Base-by-base conservation (phyloP, 2,113 vertebrate species). In the Melanostigma gelatinosum region DNA sequence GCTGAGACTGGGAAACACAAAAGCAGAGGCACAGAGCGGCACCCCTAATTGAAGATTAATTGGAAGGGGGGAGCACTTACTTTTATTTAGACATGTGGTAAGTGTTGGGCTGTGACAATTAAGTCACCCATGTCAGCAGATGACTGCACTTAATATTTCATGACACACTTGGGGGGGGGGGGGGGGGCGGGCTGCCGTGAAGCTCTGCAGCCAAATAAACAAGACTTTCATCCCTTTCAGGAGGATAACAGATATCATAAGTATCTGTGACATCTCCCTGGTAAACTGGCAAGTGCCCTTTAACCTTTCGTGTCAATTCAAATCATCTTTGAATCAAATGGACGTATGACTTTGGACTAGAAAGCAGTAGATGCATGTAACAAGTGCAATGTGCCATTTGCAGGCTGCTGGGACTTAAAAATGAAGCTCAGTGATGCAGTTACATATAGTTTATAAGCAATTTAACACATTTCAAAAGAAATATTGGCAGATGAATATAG, bases 91-190 rank as follows among this genome's bases (percentile, higher is more conserved):
- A 93, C 93, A 94, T 94, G 91, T 94, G 93, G 92, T 85, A 82
- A 86, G 85, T 88, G 88, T 91, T 83, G 88, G 83, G 66, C 72
- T 58, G 88, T 76, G 80, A 77, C 80, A 83, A 85, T 86, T 80
- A 44, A 81, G 79, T 85, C 79, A 75, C 75, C 89, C 91, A 85
- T 94, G 88, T 90, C 84, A 88, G 77, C 93, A 94, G 93, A 93
- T 93, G 94, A 94, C 92, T 89, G 79, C 88, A 87, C 77, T 94
- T 92, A 94, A 94, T 95, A 95, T 94, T 94, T 94, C 91, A 94
- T 93, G 87, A 91, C 65, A 75, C 81, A 80, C 82, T 88, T 71
- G 60, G 57, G 70, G 61, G 71, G 54, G 70, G 61, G 60, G 57
- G 70, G 61, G 71, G 54, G 16, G 7, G 36, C 38, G 68, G 50